phyloP scores from a whole-genome alignment of 1,140 invertebrate species.

The Dendrolimus kikuchii region DNA sequence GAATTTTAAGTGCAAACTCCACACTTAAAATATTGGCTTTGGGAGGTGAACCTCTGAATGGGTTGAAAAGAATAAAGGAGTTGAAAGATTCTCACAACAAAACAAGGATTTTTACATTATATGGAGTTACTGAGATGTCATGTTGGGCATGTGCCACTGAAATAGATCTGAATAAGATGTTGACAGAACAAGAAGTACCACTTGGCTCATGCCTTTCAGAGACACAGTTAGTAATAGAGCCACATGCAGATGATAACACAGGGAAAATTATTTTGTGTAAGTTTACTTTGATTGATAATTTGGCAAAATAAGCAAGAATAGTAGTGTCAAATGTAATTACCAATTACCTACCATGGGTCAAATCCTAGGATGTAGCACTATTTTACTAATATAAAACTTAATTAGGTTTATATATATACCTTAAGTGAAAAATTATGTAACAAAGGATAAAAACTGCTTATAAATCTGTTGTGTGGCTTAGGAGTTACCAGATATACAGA shows the following conservation, averaged over 20 bases:
- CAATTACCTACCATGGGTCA: no score
- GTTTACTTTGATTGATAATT: slow-evolving; percentile 5
- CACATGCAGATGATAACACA: slow-evolving; percentile 34
- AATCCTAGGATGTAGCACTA: no score
- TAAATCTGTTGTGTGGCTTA: no score
- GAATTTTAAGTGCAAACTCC: slow-evolving; percentile 72
- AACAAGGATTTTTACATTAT: slow-evolving; percentile 81
- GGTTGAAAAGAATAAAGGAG: slow-evolving; percentile 51
- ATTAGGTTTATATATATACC: no score
- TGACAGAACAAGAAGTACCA: slow-evolving; percentile 47
- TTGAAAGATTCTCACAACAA: slow-evolving; percentile 68
- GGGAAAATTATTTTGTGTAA: slow-evolving; percentile 77
- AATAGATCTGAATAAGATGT: slow-evolving; percentile 57
- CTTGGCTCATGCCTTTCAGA: slow-evolving; percentile 76
- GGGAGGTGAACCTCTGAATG: slow-evolving; percentile 77
- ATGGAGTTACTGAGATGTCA: slow-evolving; percentile 89
- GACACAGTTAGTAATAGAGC: slow-evolving; percentile 73
- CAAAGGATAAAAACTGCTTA: no score
- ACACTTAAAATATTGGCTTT: slow-evolving; percentile 74
- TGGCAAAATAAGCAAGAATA: not conserved
- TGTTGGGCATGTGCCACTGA: slow-evolving; percentile 83
- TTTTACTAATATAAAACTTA: no score
- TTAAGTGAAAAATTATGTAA: no score
- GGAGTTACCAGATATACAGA: no score
- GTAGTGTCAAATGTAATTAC: no score